Conservation (phyloP, 1,140 invertebrate genomes). For the Meloidogyne exigua region DNA sequence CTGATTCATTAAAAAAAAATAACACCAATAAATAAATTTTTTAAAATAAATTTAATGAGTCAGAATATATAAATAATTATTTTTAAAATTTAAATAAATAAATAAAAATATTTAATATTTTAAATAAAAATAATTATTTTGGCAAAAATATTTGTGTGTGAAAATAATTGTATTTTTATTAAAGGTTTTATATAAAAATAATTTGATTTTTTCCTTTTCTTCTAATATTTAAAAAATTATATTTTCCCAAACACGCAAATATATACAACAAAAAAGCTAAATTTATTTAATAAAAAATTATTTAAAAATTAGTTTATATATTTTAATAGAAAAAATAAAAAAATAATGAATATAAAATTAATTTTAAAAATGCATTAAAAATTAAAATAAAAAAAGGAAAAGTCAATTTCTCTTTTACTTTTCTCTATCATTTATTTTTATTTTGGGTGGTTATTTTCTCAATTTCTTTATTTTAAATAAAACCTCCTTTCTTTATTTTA, state of each 20-base stretch:
- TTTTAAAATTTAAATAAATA: background rate
- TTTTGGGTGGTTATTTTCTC: no score
- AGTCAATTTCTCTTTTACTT: no score
- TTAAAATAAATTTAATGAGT: background rate
- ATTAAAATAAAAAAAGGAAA: no score
- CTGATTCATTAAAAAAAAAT: background rate
- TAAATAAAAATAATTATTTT: background rate
- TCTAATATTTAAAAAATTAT: background rate
- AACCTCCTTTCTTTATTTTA: no score
- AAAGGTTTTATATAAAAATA: background rate
- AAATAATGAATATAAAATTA: no score
- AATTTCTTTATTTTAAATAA: no score
- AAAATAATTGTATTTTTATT: background rate
- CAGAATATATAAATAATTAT: background rate
- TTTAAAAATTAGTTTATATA: background rate
- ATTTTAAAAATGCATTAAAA: no score
- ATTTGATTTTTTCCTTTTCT: background rate
- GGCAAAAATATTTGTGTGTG: background rate
- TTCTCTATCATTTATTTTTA: no score
- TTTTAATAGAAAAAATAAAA: background rate
- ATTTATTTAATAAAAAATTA: background rate
- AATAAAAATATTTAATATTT: background rate
- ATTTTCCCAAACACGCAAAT: constrained; percentile 4
- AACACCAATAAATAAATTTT: no score
- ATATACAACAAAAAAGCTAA: background rate